phyloP scores from a whole-genome alignment of 2,888 invertebrate species.

The Sminthurinus aureus region DNA sequence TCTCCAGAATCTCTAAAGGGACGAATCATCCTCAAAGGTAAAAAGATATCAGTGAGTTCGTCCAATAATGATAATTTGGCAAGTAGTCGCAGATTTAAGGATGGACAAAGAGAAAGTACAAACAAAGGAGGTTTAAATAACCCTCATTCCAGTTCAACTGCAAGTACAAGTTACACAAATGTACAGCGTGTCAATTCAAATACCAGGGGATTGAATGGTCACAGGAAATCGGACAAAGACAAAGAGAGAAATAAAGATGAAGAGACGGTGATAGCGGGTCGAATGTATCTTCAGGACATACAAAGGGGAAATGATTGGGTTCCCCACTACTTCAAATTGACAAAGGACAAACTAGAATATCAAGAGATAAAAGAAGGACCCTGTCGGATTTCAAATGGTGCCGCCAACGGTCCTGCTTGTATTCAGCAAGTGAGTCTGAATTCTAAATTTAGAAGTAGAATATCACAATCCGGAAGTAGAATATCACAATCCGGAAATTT shows the following conservation, averaged over 20 bases:
- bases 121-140: slow-evolving; percentile 62
- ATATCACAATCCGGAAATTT: not conserved
- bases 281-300: slow-evolving; percentile 51
- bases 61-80: too few relatives aligned
- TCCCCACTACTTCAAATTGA: slow-evolving; percentile 54
- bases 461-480: too few relatives aligned
- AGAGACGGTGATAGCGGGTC: slow-evolving; percentile 55
- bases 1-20: slow-evolving; percentile 63
- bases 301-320: slow-evolving; percentile 41
- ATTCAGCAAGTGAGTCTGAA: not conserved
- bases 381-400: not conserved
- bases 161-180: slow-evolving; percentile 42
- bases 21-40: slow-evolving; percentile 84
- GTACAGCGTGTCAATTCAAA: too few relatives aligned
- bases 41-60: slow-evolving; percentile 69
- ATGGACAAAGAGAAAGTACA: not conserved
- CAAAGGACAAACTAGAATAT: slow-evolving; percentile 50
- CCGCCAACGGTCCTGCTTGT: not conserved
- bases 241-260: not conserved
- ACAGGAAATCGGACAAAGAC: not conserved
- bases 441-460: too few relatives aligned
- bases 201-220: not conserved
- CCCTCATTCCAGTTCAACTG: slow-evolving; percentile 54
- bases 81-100: too few relatives aligned
- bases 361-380: slow-evolving; percentile 46